These are phyloP conservation scores for Chaetura pelagica DNA, from an alignment of 2,113 vertebrate genomes.

Conservation along the genomic window DNA sequence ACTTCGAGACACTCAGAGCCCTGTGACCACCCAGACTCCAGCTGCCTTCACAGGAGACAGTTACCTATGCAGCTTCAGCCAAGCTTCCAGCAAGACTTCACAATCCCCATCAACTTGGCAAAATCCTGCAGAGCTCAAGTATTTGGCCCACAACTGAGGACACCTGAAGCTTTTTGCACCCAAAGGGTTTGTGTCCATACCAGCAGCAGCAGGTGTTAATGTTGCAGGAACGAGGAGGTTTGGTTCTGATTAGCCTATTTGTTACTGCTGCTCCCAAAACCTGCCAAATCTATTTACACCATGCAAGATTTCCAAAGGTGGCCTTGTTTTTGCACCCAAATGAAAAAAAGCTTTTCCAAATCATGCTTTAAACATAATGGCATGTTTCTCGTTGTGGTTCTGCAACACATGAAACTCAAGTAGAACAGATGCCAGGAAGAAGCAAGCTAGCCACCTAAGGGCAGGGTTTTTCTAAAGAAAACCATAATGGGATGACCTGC, in stretches of 20 bases:
- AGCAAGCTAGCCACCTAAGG: neutral
- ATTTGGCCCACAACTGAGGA: neutral
- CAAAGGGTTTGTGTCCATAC: neutral
- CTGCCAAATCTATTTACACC: neutral
- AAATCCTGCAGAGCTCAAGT: neutral
- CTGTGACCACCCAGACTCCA: neutral
- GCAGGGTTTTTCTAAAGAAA: neutral
- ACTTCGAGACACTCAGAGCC: no score
- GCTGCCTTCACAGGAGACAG: fast-evolving
- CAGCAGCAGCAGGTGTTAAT: neutral
- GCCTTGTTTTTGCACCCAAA: neutral
- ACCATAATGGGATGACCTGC: neutral
- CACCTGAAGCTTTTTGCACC: neutral
- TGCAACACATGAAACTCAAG: fast-evolving
- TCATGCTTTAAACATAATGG: neutral
- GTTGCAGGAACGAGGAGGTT: neutral
- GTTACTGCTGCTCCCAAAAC: neutral
- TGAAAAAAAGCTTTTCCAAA: neutral
- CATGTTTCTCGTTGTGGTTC: fast-evolving
- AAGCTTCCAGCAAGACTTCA: neutral
- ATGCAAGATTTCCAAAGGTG: neutral
- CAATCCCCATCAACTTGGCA: neutral
- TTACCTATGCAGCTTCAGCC: neutral
- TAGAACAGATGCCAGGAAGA: neutral
- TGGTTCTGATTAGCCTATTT: neutral